Base-by-base conservation (phyloP, 1,140 invertebrate species). In the Amyelois transitella region DNA sequence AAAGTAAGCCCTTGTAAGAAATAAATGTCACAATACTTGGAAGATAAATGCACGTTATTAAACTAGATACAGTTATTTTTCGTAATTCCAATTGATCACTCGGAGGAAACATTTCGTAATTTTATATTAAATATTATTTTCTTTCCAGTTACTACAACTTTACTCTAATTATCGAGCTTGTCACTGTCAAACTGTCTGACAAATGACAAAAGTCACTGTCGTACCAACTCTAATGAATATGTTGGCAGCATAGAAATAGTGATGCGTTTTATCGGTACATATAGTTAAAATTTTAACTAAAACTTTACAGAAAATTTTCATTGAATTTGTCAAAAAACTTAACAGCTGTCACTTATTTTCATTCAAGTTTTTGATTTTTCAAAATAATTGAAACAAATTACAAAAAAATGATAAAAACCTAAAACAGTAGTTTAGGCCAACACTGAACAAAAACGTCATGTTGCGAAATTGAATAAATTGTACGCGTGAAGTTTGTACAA, bases 41-140 rank as follows among this genome's bases (percentile, higher is more conserved):
- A 60, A 88, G 74, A 63, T 88, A 88, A 66, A 88, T 85, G 58
- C 85, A 88, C 53, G 85, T 77, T 48, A 85, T 55, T 51, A 88
- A 61, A 68, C 81, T 83, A 8, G 76, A 81, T 56, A 86, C 64
- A 6, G 77, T 81, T 14, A 81, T 69, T 70, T 70, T 74, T 64
- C 80, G 68, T 17, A 83, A 53, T 67, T 87, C 81, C 14, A 79
- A 62, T 52, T 86, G 71, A 67, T 81, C 80, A 51, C 75, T 72
- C 43, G 85, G 20, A 1, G 74, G 63, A 72, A 83, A 84, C 79
- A 83, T 82, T 44, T 28, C 69, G 21, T 20, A 19, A 14, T 51
- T 28, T 57, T 18, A 44, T 47, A 17, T 18, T 32, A 2, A 19
- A 45, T 17, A 43, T 43, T 1, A 8, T 18, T 43, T 3, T 43